phyloP scores from a whole-genome alignment of 2,797 vertebrate species.

The Pseudopleuronectes americanus region DNA sequence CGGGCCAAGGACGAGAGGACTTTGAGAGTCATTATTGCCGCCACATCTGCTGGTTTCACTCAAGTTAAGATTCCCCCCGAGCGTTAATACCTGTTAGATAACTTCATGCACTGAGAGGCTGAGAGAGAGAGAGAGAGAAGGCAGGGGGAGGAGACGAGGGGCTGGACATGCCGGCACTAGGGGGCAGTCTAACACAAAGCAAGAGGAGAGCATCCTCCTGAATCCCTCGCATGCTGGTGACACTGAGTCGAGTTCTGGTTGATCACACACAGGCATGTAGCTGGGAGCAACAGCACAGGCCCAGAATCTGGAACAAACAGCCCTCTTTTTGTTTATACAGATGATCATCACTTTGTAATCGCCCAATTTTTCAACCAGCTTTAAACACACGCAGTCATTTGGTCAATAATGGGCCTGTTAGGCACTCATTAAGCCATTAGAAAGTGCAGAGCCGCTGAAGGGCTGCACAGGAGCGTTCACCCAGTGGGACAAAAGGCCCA shows the following conservation, averaged over 20 bases:
- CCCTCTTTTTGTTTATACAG: conserved; percentile 46
- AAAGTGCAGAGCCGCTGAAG: conserved; percentile 40
- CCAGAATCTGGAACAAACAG: conserved; percentile 28
- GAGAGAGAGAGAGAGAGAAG: conserved; percentile 14
- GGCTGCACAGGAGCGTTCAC: conserved; percentile 29
- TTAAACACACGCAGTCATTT: conserved; percentile 39
- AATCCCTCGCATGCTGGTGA: conserved; percentile 1
- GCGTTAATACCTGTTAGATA: conserved; percentile 61
- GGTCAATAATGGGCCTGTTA: conserved; percentile 44
- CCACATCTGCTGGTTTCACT: conserved; percentile 76
- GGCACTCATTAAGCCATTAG: conserved; percentile 56
- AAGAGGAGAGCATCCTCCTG: neutral
- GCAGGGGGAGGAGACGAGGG: neutral
- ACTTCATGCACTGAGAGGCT: conserved; percentile 37
- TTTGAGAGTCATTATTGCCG: conserved; percentile 71
- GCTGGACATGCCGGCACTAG: conserved; percentile 47
- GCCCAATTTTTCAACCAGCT: conserved; percentile 32
- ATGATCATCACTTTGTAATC: conserved; percentile 45
- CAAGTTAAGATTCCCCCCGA: conserved; percentile 48
- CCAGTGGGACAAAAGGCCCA: conserved; percentile 38
- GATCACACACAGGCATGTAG: conserved; percentile 35
- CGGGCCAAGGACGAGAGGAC: conserved; percentile 63
- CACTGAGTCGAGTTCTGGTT: conserved; percentile 14
- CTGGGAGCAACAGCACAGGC: conserved; percentile 31
- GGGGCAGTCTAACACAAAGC: conserved; percentile 75